Conservation (phyloP, 2,888 invertebrate genomes). For the Leucoma salicis region DNA sequence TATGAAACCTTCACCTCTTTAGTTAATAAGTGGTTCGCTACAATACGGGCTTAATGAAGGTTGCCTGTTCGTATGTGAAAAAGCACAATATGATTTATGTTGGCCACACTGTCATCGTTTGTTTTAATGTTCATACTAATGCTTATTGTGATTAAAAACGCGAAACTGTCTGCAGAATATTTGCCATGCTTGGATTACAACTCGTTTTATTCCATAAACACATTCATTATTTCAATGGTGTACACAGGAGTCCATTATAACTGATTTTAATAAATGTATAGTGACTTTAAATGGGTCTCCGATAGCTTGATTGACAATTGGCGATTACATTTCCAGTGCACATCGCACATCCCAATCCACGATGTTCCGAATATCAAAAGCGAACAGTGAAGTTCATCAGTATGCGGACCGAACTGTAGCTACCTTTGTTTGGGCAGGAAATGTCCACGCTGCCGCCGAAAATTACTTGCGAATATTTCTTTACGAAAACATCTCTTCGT, state of each 20-base stretch:
- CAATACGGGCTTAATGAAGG: no score
- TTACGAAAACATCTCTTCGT: conserved; percentile 58
- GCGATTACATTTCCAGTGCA: conserved; percentile 68
- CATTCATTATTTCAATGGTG: neutral
- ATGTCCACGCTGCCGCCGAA: conserved; percentile 69
- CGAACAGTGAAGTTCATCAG: conserved; percentile 52
- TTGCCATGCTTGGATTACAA: no score
- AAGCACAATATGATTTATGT: no score
- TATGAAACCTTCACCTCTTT: conserved; percentile 32
- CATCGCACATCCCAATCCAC: conserved; percentile 53
- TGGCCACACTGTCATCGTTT: no score
- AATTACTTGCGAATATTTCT: conserved; percentile 59
- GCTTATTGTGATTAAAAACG: no score
- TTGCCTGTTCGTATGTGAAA: no score
- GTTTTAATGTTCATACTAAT: no score
- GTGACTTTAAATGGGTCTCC: conserved; percentile 65
- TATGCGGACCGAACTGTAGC: conserved; percentile 65
- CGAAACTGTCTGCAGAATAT: no score
- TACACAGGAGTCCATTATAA: neutral
- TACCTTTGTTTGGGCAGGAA: conserved; percentile 80
- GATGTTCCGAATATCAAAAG: conserved; percentile 62
- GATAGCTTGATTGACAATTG: conserved; percentile 70
- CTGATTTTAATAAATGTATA: conserved; percentile 35
- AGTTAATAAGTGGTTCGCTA: conserved; percentile 11
- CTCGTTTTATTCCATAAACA: no score